Base-by-base conservation (phyloP, 2,113 vertebrate species). In the Psettodes erumei region DNA sequence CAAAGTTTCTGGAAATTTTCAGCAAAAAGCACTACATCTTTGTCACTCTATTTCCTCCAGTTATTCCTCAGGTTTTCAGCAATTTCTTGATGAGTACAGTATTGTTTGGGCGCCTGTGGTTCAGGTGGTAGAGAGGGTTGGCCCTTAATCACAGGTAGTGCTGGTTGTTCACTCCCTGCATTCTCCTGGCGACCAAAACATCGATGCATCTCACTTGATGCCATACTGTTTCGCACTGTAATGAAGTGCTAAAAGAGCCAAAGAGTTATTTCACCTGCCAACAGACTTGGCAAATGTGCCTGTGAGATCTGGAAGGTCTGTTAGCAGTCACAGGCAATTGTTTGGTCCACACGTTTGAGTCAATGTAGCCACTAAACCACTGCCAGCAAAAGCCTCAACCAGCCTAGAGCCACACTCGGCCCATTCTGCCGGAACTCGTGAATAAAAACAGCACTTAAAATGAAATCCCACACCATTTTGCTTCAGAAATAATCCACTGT, bases 361-460 rank as follows among this genome's bases (percentile, higher is more conserved):
- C 3, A 11, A 13, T 71, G 8, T 10, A 15, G 33, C 30, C 21
- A 25, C 48, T 40, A 40, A 15, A 54, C 7, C 21, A 10, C 10
- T 43, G n/a, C 15, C 2, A 30, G 35, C 12, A 35, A 43, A 71
- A 55, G 18, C 15, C 27, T 12, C 11, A 8, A 47, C 38, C 28
- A n/a, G 25, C 0, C 0, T 1, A 18, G 18, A 45, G 35, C 21
- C 21, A 8, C 8, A 2, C 27, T 51, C 4, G 40, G 7, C 35
- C 4, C 38, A 21, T 27, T 6, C 5, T 25, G 3, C 16, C 35
- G 8, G 3, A 27, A 43, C 35, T 53, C 19, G 5, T 25, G 8
- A 42, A n/a, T n/a, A n/a, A n/a, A 45, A 60, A 62, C n/a, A 6
- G 35, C 25, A 13, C 65, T 70, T 47, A 15, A 32, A 42, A 32